Percentiles rank a stretch among this genome's conserved stretches.
phyloP scores from a whole-genome alignment of 2,797 vertebrate species.

The Rhynchotus rufescens region DNA sequence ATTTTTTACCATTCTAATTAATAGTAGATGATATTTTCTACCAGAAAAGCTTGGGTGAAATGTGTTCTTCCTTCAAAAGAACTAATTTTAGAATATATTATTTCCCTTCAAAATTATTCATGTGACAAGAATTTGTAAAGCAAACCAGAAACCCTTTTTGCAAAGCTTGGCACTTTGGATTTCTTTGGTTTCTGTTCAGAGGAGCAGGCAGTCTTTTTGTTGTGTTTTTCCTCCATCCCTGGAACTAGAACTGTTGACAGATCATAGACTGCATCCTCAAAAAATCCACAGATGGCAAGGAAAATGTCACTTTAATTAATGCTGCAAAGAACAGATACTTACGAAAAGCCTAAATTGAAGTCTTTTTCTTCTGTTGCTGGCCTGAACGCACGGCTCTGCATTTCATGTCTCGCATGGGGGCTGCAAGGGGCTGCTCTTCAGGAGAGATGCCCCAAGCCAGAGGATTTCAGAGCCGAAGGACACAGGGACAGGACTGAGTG shows the following conservation, averaged over 20 bases:
- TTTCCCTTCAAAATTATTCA: background rate
- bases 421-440: background rate
- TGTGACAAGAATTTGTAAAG: background rate
- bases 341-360: background rate
- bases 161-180: background rate
- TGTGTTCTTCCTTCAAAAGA: slow-evolving; percentile 17
- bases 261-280: slow-evolving; percentile 18
- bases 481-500: background rate
- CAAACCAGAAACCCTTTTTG: background rate
- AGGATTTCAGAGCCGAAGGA: background rate
- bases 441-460: background rate
- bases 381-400: accelerated
- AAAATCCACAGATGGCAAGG: slow-evolving; percentile 54
- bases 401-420: background rate
- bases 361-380: background rate
- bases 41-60: background rate
- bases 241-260: slow-evolving; percentile 36
- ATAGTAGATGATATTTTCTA: background rate
- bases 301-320: slow-evolving; percentile 66
- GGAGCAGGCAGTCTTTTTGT: background rate
- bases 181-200: background rate
- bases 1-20: slow-evolving; percentile 1
- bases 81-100: background rate
- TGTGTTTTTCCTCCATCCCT: slow-evolving; percentile 1
- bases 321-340: slow-evolving; percentile 22